Evolutionary conservation across 2,888 invertebrate genomes (phyloP).

Genomic region (Protonemura montana): DNA sequence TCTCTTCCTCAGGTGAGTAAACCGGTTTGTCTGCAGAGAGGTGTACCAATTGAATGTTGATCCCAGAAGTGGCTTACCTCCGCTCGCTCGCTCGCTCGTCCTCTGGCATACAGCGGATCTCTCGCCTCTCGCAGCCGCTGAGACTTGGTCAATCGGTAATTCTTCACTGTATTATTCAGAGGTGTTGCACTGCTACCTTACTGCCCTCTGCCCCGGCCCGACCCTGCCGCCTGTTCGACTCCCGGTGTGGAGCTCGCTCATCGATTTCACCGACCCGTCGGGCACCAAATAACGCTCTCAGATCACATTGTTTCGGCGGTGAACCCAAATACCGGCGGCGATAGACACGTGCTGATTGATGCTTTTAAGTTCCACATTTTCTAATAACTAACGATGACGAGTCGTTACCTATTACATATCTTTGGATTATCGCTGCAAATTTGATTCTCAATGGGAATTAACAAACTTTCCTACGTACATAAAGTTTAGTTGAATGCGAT

Average conservation of each 20-base stretch:
- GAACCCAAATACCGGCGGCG: no score
- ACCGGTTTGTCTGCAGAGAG: slow-evolving; percentile 3
- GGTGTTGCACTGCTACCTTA: slow-evolving; percentile 7
- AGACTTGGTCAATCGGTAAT: not conserved
- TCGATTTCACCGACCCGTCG: not conserved
- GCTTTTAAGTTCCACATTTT: no score
- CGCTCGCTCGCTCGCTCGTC: not conserved
- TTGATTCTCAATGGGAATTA: not conserved
- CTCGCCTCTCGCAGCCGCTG: not conserved
- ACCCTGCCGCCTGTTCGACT: not conserved
- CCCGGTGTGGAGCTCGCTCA: not conserved
- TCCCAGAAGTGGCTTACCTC: slow-evolving; percentile 12
- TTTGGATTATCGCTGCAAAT: no score
- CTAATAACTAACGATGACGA: no score
- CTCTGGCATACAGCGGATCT: not conserved
- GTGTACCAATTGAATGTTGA: slow-evolving; percentile 2
- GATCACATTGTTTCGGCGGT: no score
- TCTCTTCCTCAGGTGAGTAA: slow-evolving; percentile 12
- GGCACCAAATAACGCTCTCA: no score
- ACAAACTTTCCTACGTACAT: not conserved
- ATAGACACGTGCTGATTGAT: no score
- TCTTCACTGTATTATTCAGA: not conserved
- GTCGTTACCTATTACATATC: no score
- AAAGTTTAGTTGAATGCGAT: not conserved
- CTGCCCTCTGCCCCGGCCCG: not conserved